phyloP scores from a whole-genome alignment of 2,888 invertebrate species.

The Polyommatus iphigenia region DNA sequence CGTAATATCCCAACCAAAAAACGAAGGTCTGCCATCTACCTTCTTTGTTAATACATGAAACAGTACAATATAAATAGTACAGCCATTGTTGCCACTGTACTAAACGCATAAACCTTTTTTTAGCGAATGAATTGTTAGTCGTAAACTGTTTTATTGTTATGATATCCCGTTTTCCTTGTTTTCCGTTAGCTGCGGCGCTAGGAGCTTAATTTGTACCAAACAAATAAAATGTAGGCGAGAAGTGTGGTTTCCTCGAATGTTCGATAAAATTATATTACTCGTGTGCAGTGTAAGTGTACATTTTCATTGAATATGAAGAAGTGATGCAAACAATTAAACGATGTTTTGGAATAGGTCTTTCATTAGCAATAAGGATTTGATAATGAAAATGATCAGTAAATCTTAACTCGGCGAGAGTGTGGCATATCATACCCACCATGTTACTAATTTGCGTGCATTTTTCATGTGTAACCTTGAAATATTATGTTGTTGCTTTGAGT shows the following conservation, averaged over 20 bases:
- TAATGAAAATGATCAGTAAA: too few relatives aligned
- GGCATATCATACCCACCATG: too few relatives aligned
- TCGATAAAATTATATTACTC: neutral
- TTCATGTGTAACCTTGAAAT: too few relatives aligned
- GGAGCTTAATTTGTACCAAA: slow-evolving; percentile 2
- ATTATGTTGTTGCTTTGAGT: too few relatives aligned
- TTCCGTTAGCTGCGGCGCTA: neutral
- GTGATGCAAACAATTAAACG: neutral
- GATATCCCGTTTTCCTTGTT: slow-evolving; percentile 20
- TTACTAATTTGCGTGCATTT: too few relatives aligned
- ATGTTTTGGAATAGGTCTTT: neutral
- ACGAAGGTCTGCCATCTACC: neutral
- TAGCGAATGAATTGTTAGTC: slow-evolving; percentile 8
- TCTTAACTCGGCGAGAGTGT: too few relatives aligned
- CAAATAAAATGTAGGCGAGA: slow-evolving; percentile 6
- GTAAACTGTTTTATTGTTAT: slow-evolving; percentile 17
- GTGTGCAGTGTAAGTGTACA: neutral
- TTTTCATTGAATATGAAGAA: neutral
- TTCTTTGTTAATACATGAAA: neutral
- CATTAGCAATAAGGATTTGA: too few relatives aligned
- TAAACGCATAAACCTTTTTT: slow-evolving; percentile 6
- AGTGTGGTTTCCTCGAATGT: neutral
- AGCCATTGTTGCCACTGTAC: neutral
- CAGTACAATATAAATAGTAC: neutral
- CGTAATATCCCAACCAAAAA: neutral